Base-by-base conservation (phyloP, 2,113 vertebrate species). In the Colinus virginianus region DNA sequence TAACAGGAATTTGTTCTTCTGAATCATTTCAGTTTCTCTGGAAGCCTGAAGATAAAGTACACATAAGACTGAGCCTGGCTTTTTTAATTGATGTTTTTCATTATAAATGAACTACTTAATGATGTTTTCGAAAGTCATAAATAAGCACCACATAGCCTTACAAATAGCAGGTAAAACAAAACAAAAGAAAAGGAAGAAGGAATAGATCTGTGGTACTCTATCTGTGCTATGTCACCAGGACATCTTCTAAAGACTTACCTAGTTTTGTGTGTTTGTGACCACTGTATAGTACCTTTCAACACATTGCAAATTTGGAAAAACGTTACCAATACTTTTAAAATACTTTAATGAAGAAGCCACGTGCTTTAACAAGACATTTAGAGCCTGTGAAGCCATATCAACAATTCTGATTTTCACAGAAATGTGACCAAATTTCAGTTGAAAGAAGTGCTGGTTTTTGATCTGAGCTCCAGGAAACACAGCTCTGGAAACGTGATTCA, bases 21-120 rank as follows among this genome's bases (percentile, higher is more conserved):
- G 86, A 93, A 86, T 51, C 62, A 95, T 84, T 90, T 78, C 45
- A 72, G 21, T 56, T 93, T 79, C 69, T 84, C 26, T 70, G 70
- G 43, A 96, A 79, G 48, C 38, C 53, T 45, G 61, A 58, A 25
- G 48, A 67, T n/a, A 66, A 71, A 68, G 20, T 56, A 88, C 23
- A 78, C 6, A 0, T 56, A 74, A 78, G 38, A 70, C 40, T 45
- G 59, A 76, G 68, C 7, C 17, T 23, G 5, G 4, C 2, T 40
- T 74, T 80, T 74, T 30, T 19, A n/a, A 78, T 28, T 38, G 22
- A 64, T 61, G 38, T 53, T 87, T 80, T 23, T 83, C 58, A 86
- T 88, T 71, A 25, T 56, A 87, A 90, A 56, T 56, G 28, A 90
- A 42, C 36, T 51, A 45, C 9, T 30, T 58, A 53, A 67, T 7